Evolutionary conservation across 2,888 invertebrate species (phyloP).

Genomic region (Noctua comes): DNA sequence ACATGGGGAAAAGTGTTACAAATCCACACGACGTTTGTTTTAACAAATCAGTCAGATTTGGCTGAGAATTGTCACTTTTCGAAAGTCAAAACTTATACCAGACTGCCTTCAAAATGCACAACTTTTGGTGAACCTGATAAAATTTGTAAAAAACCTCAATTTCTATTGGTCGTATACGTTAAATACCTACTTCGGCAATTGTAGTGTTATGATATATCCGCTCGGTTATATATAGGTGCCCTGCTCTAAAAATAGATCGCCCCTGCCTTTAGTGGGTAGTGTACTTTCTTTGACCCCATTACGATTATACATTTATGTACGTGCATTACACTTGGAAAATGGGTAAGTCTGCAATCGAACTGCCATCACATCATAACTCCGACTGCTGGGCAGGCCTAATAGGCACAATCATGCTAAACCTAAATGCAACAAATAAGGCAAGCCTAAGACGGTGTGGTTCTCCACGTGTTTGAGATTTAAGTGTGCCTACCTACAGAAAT

Average conservation of each 20-base stretch:
- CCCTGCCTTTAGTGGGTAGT: not conserved
- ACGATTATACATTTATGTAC: not conserved
- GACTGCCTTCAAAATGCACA: not conserved
- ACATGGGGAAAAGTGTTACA: not conserved
- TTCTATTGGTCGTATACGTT: not conserved
- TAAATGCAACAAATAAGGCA: not conserved
- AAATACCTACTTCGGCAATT: not conserved
- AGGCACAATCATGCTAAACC: not conserved
- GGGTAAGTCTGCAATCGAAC: not conserved
- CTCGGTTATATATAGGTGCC: slow-evolving; percentile 12
- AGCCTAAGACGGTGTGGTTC: not conserved
- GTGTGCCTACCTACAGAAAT: too few relatives aligned
- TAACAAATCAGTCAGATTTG: not conserved
- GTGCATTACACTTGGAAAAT: not conserved
- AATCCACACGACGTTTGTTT: not conserved
- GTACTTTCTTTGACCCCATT: slow-evolving; percentile 1
- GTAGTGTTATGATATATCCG: not conserved
- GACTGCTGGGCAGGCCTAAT: not conserved
- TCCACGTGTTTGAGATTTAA: too few relatives aligned
- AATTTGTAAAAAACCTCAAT: not conserved
- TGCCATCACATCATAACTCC: not conserved
- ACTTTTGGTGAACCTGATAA: not conserved
- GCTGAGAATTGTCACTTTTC: not conserved
- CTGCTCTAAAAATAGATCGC: slow-evolving; percentile 1
- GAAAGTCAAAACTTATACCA: not conserved